Conservation (phyloP, 2,888 invertebrate genomes). For the Clostera curtula region DNA sequence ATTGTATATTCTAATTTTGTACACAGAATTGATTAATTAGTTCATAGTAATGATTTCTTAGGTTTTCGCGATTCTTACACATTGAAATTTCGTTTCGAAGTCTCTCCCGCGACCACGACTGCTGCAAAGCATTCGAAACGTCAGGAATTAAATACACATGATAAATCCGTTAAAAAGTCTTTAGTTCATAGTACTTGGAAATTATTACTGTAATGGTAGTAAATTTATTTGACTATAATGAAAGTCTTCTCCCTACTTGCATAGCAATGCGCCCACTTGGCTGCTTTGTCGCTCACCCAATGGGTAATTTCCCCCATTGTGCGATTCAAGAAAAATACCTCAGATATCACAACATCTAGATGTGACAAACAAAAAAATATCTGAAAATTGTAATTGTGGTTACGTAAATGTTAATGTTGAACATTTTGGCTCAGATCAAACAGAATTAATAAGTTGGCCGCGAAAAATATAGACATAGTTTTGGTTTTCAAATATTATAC, state of each 20-base stretch:
- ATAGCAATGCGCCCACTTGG: constrained; percentile 34
- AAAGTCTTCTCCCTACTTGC: constrained; percentile 31
- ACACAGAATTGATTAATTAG: too few species aligned
- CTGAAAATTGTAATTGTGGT: constrained; percentile 16
- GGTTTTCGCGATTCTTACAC: too few species aligned
- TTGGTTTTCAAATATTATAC: constrained; percentile 21
- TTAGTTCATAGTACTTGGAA: background rate
- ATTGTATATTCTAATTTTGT: too few species aligned
- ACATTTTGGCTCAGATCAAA: constrained; percentile 26
- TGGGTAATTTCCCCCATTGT: constrained; percentile 72
- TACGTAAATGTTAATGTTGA: constrained; percentile 15
- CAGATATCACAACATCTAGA: constrained; percentile 17
- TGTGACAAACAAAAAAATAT: constrained; percentile 4
- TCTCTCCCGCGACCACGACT: too few species aligned
- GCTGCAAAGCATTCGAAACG: too few species aligned
- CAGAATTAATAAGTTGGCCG: constrained; percentile 20
- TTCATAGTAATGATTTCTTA: too few species aligned
- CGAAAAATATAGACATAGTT: constrained; percentile 21
- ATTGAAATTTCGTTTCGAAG: too few species aligned
- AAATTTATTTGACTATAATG: constrained; percentile 8
- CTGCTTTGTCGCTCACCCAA: constrained; percentile 49
- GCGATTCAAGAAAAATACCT: constrained; percentile 58
- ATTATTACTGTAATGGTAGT: background rate
- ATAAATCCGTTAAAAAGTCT: too few species aligned
- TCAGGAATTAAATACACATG: too few species aligned